These are phyloP conservation scores for Carabus problematicus DNA, from an alignment of 2,888 invertebrate species.

Conservation along the genomic window DNA sequence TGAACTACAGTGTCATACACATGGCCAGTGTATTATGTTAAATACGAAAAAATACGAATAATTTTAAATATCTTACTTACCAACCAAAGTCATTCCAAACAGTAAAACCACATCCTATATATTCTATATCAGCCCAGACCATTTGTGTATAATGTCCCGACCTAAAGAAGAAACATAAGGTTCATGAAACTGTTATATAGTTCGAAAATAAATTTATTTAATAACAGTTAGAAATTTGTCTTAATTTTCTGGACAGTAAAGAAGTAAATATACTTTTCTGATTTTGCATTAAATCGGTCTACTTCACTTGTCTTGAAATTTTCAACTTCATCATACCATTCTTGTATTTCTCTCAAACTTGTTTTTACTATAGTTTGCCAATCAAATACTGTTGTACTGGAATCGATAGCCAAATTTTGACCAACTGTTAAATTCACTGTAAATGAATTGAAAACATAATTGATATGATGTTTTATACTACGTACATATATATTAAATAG, in stretches of 20 bases:
- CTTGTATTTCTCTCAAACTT: background rate
- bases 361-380: background rate
- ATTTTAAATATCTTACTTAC: background rate
- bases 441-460: background rate
- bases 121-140: background rate
- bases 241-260: too few relatives aligned
- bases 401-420: slow-evolving; percentile 19
- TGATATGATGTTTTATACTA: too few relatives aligned
- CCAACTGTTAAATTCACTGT: slow-evolving; percentile 8
- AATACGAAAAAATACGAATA: too few relatives aligned
- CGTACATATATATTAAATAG: too few relatives aligned
- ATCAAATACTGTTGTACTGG: too few relatives aligned
- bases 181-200: too few relatives aligned
- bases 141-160: background rate
- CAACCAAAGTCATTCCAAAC: background rate
- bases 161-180: background rate
- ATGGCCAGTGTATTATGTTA: too few relatives aligned
- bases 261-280: background rate
- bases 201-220: too few relatives aligned
- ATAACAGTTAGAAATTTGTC: too few relatives aligned
- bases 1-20: too few relatives aligned
- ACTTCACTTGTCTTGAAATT: background rate
- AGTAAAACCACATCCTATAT: background rate
- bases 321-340: slow-evolving; percentile 3
- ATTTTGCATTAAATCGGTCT: background rate